phyloP scores from a whole-genome alignment of 2,113 vertebrate species.

The Columbina picui region DNA sequence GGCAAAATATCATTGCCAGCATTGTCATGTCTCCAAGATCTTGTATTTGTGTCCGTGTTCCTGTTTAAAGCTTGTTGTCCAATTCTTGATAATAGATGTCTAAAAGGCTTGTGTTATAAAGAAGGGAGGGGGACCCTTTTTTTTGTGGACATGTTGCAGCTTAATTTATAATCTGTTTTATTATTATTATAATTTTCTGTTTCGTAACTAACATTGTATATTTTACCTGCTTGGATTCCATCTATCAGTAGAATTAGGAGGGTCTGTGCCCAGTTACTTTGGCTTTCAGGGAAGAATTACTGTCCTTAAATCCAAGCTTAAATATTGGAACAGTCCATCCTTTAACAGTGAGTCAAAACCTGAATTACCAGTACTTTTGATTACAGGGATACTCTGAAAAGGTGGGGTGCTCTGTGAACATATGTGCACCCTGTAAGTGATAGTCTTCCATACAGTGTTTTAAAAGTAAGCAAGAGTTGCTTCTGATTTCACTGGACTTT shows the following conservation, averaged over 20 bases:
- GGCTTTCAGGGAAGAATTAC: not conserved
- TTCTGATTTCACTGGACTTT: not conserved
- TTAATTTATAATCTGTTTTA: not conserved
- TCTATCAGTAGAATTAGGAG: not conserved
- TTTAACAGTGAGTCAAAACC: constrained; percentile 32
- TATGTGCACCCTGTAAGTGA: not conserved
- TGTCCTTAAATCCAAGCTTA: not conserved
- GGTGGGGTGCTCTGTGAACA: constrained; percentile 14
- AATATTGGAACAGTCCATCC: not conserved
- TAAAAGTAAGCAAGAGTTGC: not conserved
- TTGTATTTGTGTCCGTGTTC: not conserved
- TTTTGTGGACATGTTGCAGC: not conserved
- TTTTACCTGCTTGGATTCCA: not conserved
- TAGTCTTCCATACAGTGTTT: not conserved
- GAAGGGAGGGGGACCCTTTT: not conserved
- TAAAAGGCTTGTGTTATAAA: not conserved
- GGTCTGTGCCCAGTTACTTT: not conserved
- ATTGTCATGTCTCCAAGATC: not conserved
- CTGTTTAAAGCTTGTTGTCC: not conserved
- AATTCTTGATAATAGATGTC: not conserved
- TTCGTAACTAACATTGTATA: not conserved
- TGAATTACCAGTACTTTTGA: constrained; percentile 52
- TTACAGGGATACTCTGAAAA: constrained; percentile 5
- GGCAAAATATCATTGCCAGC: not conserved
- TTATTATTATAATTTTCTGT: not conserved